A percentile compares a stretch with the other conserved stretches of the same genome.
phyloP scores from a whole-genome alignment of 1,140 invertebrate species.

The Chrysopa pallens region DNA sequence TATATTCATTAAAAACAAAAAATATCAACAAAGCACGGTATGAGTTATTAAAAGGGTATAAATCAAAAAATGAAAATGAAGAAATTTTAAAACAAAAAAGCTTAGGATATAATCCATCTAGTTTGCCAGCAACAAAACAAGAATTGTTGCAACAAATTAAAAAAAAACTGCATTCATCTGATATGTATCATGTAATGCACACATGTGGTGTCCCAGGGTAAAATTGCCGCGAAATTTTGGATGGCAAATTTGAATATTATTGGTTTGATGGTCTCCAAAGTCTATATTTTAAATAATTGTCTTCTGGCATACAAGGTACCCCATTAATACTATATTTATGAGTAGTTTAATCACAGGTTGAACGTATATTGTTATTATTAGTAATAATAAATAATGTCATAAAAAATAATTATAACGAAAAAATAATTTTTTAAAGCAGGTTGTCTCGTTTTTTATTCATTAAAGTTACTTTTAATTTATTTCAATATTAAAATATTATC shows the following conservation, averaged over 20 bases:
- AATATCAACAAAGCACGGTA: constrained; percentile 9
- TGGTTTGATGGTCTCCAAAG: constrained; percentile 8
- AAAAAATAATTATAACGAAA: no score
- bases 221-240: constrained; percentile 6
- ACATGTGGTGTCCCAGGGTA: constrained; percentile 7
- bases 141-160: constrained; percentile 7
- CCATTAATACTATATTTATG: no score
- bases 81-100: constrained; percentile 1
- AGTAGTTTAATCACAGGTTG: no score
- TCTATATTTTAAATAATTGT: constrained; percentile 2
- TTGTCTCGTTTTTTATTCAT: no score
- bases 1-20: constrained; percentile 8
- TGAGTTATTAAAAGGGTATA: background rate
- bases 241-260: constrained; percentile 6
- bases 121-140: constrained; percentile 9
- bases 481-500: no score
- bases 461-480: no score
- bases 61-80: no score
- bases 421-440: no score
- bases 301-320: no score
- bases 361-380: no score
- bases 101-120: constrained; percentile 7
- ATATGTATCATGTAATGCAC: constrained; percentile 10
- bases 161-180: constrained; percentile 6
- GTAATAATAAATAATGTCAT: no score